phyloP scores from a whole-genome alignment of 2,888 invertebrate species.

The Drosophila helvetica region DNA sequence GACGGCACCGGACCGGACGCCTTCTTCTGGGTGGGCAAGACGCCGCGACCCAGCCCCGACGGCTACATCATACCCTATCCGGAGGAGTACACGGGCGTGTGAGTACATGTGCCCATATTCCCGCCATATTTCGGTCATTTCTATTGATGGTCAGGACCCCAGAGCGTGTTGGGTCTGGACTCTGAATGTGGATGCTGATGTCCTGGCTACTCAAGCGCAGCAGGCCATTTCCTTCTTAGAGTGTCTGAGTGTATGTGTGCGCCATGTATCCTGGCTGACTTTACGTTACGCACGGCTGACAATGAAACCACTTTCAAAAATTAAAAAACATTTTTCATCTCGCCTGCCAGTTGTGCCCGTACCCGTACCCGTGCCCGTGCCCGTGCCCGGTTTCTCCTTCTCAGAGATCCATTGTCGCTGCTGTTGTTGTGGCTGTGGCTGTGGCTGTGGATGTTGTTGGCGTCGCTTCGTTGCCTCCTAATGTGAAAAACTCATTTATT shows the following conservation, averaged over 20 bases:
- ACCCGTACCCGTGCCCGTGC: too few species aligned
- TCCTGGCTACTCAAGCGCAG: conserved; percentile 70
- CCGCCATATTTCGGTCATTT: conserved; percentile 17
- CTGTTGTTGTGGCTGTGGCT: conserved; percentile 28
- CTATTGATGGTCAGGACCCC: conserved; percentile 19
- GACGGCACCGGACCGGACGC: conserved; percentile 95
- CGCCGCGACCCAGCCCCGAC: conserved; percentile 91
- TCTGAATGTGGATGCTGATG: conserved; percentile 24
- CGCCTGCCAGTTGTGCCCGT: conserved; percentile 69
- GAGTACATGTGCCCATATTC: conserved; percentile 80
- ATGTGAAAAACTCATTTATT: conserved; percentile 79
- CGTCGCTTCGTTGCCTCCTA: conserved; percentile 76
- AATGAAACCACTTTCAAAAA: conserved; percentile 83
- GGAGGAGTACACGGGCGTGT: conserved; percentile 92
- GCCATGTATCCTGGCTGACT: conserved; percentile 67
- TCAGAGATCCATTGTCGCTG: conserved; percentile 54
- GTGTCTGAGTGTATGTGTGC: conserved; percentile 34
- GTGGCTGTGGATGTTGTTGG: conserved; percentile 41
- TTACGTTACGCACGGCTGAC: conserved; percentile 81
- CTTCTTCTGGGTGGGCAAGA: conserved; percentile 95
- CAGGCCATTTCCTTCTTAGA: conserved; percentile 64
- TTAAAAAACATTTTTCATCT: conserved; percentile 83
- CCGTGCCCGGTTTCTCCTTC: conserved; percentile 40
- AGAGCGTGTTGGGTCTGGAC: conserved; percentile 20
- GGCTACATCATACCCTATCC: conserved; percentile 94